Evolutionary conservation across 2,888 invertebrate genomes (phyloP), one percentile per base, ranked within the genome.

Genomic region (Oligia latruncula): DNA sequence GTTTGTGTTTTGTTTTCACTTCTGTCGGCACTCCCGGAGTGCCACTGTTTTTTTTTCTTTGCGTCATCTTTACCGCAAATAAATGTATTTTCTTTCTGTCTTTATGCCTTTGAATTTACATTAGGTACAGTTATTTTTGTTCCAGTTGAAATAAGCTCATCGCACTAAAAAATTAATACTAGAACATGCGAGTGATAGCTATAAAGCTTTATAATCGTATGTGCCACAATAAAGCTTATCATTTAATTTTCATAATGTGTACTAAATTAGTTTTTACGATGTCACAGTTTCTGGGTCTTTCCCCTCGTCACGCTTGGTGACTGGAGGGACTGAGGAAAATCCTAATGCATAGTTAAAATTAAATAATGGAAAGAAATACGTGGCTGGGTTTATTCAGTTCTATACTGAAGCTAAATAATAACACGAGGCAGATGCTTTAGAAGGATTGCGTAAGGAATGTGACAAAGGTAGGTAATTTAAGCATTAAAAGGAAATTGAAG

Each of bases 201-300:
- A 71, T 66, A 62, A 71, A 78, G 58, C 23, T 66, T 64, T 60
- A 52, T 23, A 43, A 35, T 35, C 49, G 35, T 84, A 84, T 80
- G 64, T 43, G 23, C 46, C 2, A 40, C 15, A 55, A 78, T 84
- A 78, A 78, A 84, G 29, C 17, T 71, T 67, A 78, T 79, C 66
- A 64, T 79, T 71, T 58, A 67, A 67, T 71, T 58, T 67, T 71
- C 40, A 43, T 8, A 49, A 35, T 35, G 35, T 4, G 29, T 29
- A 70, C 46, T 65, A 78, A 83, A 84, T 87, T 81, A 84, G 60
- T 78, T 87, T 86, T 86, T 83, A 86, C 77, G 78, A 83, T 89
- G 89, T 88, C 88, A 88, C 82, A 78, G 85, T 75, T 67, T 77
- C 77, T 75, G 74, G 80, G 71, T 74, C 72, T 62, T 80, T 70